Conservation (phyloP, 2,888 invertebrate species). For the Notodonta ziczac region DNA sequence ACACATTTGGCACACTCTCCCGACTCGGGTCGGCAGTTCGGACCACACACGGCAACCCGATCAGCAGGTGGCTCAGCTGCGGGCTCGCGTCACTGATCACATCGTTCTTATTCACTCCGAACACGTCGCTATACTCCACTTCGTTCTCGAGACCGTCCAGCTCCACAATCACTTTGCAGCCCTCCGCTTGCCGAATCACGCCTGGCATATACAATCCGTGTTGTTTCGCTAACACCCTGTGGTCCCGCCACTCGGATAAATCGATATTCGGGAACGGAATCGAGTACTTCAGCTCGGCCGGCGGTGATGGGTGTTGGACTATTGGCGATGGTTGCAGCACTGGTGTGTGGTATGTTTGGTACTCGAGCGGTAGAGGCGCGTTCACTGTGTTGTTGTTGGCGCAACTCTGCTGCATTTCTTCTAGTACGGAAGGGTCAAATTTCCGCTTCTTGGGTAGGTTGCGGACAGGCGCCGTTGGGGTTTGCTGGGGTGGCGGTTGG, state of each 20-base stretch:
- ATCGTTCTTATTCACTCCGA: slow-evolving; percentile 92
- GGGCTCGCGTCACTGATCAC: slow-evolving; percentile 97
- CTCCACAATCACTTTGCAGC: slow-evolving; percentile 90
- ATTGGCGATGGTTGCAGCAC: slow-evolving; percentile 70
- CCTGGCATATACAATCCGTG: slow-evolving; percentile 94
- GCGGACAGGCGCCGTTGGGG: slow-evolving; percentile 85
- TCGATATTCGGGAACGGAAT: slow-evolving; percentile 88
- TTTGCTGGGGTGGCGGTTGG: slow-evolving; percentile 62
- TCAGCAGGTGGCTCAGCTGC: slow-evolving; percentile 90
- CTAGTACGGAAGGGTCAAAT: slow-evolving; percentile 91
- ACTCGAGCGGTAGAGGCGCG: slow-evolving; percentile 59
- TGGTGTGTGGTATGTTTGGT: slow-evolving; percentile 61
- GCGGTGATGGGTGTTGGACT: slow-evolving; percentile 80
- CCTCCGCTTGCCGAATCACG: slow-evolving; percentile 90
- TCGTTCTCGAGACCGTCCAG: slow-evolving; percentile 91
- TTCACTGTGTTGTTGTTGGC: slow-evolving; percentile 69
- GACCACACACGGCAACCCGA: slow-evolving; percentile 93
- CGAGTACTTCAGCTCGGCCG: slow-evolving; percentile 80
- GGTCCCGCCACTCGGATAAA: slow-evolving; percentile 96
- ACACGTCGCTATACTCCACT: slow-evolving; percentile 90
- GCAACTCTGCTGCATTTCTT: slow-evolving; percentile 86
- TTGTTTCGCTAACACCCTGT: slow-evolving; percentile 95
- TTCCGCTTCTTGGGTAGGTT: slow-evolving; percentile 98
- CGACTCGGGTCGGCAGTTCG: slow-evolving; percentile 85
- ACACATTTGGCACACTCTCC: slow-evolving; percentile 88